Evolutionary conservation across 2,888 invertebrate genomes (phyloP), one percentile per base, ranked within the genome.

Genomic region (Ornithoptera alexandrae): DNA sequence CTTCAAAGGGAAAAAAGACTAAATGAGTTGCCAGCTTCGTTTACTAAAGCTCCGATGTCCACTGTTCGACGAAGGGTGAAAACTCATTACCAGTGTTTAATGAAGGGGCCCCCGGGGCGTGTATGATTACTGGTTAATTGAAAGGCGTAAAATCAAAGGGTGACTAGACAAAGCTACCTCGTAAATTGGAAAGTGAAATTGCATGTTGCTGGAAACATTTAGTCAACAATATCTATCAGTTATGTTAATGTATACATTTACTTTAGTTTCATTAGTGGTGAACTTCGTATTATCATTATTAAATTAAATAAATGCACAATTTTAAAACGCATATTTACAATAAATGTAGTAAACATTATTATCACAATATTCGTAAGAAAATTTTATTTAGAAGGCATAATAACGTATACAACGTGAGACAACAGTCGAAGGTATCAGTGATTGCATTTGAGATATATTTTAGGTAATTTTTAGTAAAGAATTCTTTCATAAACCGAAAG

Each of bases 121-220:
- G 87, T 90, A 90, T 91, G 90, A 90, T 90, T 92, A 91, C 91
- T 85, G 84, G 87, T 88, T 91, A 92, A 92, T 92, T 92, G 90
- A 89, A 89, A 89, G 86, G 86, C 81, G 83, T 85, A 84, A 91
- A 91, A 89, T 90, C 90, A 88, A 83, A 85, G 85, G 81, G 83
- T 79, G 79, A 78, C 76, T 80, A 84, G 81, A 88, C 88, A 87
- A 85, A 87, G 84, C 83, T 82, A 80, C 80, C 81, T 81, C 79
- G 81, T 81, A 84, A 84, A 86, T 82, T 81, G 84, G 75, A 79
- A 77, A 79, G 76, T 76, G 74, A 76, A 78, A 77, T 75, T 78
- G 73, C 72, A 75, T 74, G 72, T 74, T 68, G 56, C 61, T 62
- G 36, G 67, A 67, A 61, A 70, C 66, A 53, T 69, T 71, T 71